phyloP scores from a whole-genome alignment of 2,797 vertebrate species.

The Catharus ustulatus region DNA sequence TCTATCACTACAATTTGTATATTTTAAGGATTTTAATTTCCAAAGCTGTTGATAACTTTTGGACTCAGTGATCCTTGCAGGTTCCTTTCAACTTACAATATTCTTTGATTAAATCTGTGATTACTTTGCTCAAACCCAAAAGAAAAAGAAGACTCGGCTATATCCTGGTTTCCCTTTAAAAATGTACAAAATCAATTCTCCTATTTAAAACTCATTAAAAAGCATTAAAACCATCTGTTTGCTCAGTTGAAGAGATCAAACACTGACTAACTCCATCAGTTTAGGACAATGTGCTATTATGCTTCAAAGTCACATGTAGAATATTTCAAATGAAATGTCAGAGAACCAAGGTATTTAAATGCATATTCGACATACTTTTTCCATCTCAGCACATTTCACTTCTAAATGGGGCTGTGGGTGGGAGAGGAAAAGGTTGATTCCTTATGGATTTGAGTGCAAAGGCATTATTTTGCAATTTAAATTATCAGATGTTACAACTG shows the following conservation, averaged over 20 bases:
- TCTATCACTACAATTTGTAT: neutral
- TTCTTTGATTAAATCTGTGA: neutral
- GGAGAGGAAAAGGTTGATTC: slow-evolving; percentile 43
- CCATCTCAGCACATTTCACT: neutral
- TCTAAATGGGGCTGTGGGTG: slow-evolving; percentile 4
- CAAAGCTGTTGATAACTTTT: neutral
- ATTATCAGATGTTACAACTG: neutral
- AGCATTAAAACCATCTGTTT: slow-evolving; percentile 44
- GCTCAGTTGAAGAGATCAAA: slow-evolving; percentile 47
- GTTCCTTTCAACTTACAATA: neutral
- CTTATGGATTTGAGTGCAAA: slow-evolving; percentile 16
- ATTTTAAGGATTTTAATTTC: neutral
- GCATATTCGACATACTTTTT: slow-evolving; percentile 34
- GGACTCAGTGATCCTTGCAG: neutral
- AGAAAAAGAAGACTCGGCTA: neutral
- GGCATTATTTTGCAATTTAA: slow-evolving; percentile 13
- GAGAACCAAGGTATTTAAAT: slow-evolving; percentile 46
- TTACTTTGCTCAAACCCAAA: neutral
- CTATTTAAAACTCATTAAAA: slow-evolving; percentile 1
- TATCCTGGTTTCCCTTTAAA: neutral
- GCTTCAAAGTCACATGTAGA: slow-evolving; percentile 55
- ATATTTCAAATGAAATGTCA: slow-evolving; percentile 33
- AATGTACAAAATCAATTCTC: neutral
- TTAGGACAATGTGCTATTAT: slow-evolving; percentile 61
- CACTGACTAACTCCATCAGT: slow-evolving; percentile 7